Conservation (phyloP, 1,140 invertebrate genomes). For the Watersipora subatra region DNA sequence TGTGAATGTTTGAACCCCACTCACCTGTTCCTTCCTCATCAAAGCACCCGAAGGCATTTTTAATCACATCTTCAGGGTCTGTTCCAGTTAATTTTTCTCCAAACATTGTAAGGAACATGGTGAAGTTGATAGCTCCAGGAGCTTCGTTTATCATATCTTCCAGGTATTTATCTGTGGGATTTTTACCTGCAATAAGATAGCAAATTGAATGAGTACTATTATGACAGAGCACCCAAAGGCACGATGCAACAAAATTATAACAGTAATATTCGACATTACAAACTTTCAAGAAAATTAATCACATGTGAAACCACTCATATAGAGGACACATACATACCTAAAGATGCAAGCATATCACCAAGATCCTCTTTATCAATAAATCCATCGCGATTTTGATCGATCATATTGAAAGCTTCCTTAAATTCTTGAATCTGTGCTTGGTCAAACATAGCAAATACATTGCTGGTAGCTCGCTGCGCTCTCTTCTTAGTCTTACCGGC, state of each 20-base stretch:
- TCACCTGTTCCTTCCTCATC: constrained; percentile 44
- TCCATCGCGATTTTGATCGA: constrained; percentile 97
- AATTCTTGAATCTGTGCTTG: constrained; percentile 97
- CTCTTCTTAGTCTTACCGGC: constrained; percentile 50
- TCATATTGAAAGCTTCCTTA: constrained; percentile 99
- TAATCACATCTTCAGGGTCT: constrained; percentile 50
- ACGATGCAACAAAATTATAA: no score
- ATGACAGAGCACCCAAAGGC: no score
- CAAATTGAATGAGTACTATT: no score
- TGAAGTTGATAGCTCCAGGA: constrained; percentile 52
- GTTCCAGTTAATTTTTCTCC: constrained; percentile 49
- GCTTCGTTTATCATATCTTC: constrained; percentile 49
- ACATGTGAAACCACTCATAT: no score
- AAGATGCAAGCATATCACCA: constrained; percentile 93
- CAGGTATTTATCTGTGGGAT: constrained; percentile 44
- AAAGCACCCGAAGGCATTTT: constrained; percentile 50
- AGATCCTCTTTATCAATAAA: constrained; percentile 98
- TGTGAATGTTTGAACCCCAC: no score
- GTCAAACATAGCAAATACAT: constrained; percentile 99
- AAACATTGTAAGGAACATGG: constrained; percentile 51
- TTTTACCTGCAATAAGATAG: constrained; percentile 41
- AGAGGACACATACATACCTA: constrained; percentile 54
- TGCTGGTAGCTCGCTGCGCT: constrained; percentile 70
- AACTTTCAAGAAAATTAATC: no score
- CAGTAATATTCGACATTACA: no score